Evolutionary conservation across 2,888 invertebrate species (phyloP), one percentile per base, ranked within the genome.

Genomic region (Athalia cordata): DNA sequence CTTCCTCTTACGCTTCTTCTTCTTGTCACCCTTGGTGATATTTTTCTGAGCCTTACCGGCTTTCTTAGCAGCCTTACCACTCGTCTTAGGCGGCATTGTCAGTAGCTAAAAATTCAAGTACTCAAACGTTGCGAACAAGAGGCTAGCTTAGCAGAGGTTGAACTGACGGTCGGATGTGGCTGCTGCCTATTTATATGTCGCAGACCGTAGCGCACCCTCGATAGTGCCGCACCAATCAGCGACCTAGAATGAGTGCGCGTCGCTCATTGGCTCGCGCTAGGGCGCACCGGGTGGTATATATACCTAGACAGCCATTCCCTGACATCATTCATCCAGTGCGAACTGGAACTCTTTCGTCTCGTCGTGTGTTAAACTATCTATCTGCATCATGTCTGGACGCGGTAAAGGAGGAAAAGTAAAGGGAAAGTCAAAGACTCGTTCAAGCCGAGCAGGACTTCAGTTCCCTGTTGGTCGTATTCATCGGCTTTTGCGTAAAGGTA

Each of bases 381-480:
- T n/a, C 45, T 47, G 13, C 64, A 64, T 1, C 4, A 86, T 86
- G 86, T 86, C 85, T 78, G 85, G 85, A 57, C 86, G 86, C 49
- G 86, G 86, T 3, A 86, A 86, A 80, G 86, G 86, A 13, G 85
- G 86, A 29, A 86, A 86, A 66, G 80, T 81, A 0, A 92, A 93
- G 87, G 91, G 91, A 82, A 92, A 92, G 87, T 91, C 92, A 70
- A 89, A 89, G 85, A 85, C 87, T 7, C 91, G 92, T 55, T 94
- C 94, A 8, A 89, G 84, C 77, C 90, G 93, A 61, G 93, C 94
- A 64, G 93, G 93, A 1, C 88, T 94, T 1, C 92, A 91, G 80
- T 93, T 94, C 81, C 93, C 94, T 0, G 93, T 94, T 4, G 92
- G 92, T 13, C 91, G 93, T 85, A 92, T 94, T 64, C 92, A 93